Evolutionary conservation across 2,113 vertebrate genomes (phyloP), one percentile per base, ranked within the genome.

Genomic region (Brachionichthys hirsutus): DNA sequence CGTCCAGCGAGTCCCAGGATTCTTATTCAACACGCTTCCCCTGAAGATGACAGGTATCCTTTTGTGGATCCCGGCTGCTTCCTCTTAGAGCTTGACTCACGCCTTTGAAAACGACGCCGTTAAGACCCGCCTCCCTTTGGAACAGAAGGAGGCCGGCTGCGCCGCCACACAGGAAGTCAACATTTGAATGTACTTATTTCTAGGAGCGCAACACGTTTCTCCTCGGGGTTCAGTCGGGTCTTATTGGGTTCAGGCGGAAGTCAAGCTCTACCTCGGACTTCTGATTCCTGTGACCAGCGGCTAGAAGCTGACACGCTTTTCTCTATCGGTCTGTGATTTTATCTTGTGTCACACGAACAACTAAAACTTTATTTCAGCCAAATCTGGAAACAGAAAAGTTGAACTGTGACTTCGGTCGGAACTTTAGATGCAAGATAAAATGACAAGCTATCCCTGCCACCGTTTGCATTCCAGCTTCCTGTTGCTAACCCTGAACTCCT

Each of bases 1-100:
- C 94, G 94, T 86, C 92, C 95, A 79, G 92, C 94, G 90, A 98
- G 96, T 85, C 95, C 96, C 92, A 94, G 95, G 95, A 98, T 97
- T 93, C 94, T 96, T 90, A 97, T 97, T 90, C 94, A 97, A 90
- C 95, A 97, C 90, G 95, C 94, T 59, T 95, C 95, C 93, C 94
- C 95, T 70, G 95, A 98, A 90, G 95, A 97, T 87, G 95, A 98
- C 95, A 97, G 96, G 95, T 97, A 97, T 90, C 92, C 90, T 49
- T 68, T 44, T 70, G 79, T 83, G 80, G 80, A 74, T 24, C 51
- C 38, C 67, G 40, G 20, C 20, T 35, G 45, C 67, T 55, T 60
- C 62, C 49, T 67, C 40, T 60, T 19, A 79, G 73, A 84, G 85
- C 85, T 84, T 84, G 73, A 88, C 82, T 81, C 61, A 48, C 70